These are phyloP conservation scores for Lytechinus variegatus DNA, from an alignment of 35 echinoderm and acorn worm genomes.

Conservation along the genomic window DNA sequence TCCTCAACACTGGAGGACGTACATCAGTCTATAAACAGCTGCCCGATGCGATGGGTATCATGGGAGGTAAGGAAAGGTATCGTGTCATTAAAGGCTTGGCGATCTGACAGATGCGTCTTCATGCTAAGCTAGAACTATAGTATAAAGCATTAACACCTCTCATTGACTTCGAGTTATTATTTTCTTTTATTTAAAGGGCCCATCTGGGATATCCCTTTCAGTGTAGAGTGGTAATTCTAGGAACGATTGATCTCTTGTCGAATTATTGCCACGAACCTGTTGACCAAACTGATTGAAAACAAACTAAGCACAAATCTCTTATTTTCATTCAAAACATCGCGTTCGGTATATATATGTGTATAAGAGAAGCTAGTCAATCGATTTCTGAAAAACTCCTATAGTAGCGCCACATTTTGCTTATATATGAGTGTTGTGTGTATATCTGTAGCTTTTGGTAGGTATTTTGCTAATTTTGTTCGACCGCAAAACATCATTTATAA, in stretches of 20 bases:
- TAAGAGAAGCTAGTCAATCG: not conserved
- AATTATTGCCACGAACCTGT: not conserved
- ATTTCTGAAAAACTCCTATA: not conserved
- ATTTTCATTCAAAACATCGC: not conserved
- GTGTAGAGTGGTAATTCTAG: not conserved
- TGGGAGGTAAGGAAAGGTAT: not conserved
- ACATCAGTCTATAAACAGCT: too few species aligned
- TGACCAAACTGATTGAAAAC: not conserved
- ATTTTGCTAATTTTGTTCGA: too few species aligned
- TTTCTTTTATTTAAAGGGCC: not conserved
- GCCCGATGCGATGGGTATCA: too few species aligned
- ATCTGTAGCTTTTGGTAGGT: too few species aligned
- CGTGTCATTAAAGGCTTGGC: not conserved
- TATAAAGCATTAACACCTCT: not conserved
- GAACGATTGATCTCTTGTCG: not conserved
- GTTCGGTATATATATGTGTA: not conserved
- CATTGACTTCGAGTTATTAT: not conserved
- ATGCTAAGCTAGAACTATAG: not conserved
- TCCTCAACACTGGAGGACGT: too few species aligned
- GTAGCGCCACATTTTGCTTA: too few species aligned
- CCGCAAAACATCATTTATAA: too few species aligned
- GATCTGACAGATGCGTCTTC: not conserved
- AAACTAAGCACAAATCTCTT: not conserved
- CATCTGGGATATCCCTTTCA: not conserved
- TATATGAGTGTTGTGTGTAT: too few species aligned